Evolutionary conservation across 2,888 invertebrate genomes (phyloP).

Genomic region (Pyrgus malvae): DNA sequence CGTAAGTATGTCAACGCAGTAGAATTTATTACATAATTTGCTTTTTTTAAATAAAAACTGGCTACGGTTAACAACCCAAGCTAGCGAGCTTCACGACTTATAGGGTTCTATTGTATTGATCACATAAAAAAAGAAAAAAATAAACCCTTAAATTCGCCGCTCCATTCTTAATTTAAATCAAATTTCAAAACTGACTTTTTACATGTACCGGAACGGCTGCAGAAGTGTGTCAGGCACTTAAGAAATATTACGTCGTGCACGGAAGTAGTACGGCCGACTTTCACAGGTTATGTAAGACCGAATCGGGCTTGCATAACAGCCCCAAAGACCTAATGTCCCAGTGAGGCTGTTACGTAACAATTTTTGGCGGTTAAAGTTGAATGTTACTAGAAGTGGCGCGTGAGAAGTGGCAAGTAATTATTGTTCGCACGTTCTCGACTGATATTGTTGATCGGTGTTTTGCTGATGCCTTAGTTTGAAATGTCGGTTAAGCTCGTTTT

Average conservation of each 20-base stretch:
- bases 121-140: not conserved
- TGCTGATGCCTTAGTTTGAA: too few relatives aligned
- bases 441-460: not conserved
- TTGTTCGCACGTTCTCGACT: slow-evolving; percentile 13
- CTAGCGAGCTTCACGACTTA: too few relatives aligned
- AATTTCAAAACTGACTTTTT: slow-evolving; percentile 23
- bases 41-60: too few relatives aligned
- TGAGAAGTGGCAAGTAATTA: slow-evolving; percentile 62
- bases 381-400: slow-evolving; percentile 72
- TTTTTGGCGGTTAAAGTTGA: slow-evolving; percentile 67
- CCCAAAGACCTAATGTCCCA: slow-evolving; percentile 77
- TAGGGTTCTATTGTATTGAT: too few relatives aligned
- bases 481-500: too few relatives aligned
- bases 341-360: slow-evolving; percentile 61
- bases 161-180: slow-evolving; percentile 19
- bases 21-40: too few relatives aligned
- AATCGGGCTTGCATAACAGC: slow-evolving; percentile 66
- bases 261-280: slow-evolving; percentile 75
- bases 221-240: slow-evolving; percentile 50
- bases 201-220: slow-evolving; percentile 20
- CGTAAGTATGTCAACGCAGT: too few relatives aligned
- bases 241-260: slow-evolving; percentile 62
- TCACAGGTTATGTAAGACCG: slow-evolving; percentile 68
- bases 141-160: slow-evolving; percentile 7
- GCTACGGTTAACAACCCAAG: too few relatives aligned